phyloP scores from a whole-genome alignment of 2,797 vertebrate species.

The Leptodactylus fallax region DNA sequence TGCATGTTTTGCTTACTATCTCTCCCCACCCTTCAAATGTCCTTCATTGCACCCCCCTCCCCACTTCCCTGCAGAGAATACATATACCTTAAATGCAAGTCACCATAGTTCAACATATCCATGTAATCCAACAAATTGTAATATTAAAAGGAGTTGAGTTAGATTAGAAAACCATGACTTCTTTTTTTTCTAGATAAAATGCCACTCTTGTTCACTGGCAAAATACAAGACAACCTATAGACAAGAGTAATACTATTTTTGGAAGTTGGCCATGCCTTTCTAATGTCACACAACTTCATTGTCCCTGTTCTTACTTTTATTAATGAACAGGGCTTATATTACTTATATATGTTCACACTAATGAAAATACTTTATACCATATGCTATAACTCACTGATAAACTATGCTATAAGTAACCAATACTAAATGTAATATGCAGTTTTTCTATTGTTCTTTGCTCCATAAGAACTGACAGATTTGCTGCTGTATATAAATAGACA shows the following conservation, averaged over 20 bases:
- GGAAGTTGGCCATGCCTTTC: neutral
- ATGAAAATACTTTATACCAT: no score
- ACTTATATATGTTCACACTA: no score
- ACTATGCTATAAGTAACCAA: neutral
- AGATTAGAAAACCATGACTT: neutral
- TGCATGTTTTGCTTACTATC: no score
- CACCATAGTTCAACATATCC: no score
- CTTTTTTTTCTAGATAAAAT: neutral
- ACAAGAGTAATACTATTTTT: neutral
- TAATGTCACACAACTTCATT: neutral
- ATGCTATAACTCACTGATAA: neutral
- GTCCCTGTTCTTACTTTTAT: neutral
- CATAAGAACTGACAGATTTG: neutral
- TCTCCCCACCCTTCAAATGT: no score
- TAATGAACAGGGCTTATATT: neutral
- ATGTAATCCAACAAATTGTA: no score
- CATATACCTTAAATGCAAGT: no score
- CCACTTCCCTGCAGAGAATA: no score
- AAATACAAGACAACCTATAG: neutral
- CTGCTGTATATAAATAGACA: neutral
- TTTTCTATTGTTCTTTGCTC: neutral
- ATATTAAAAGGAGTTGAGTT: neutral
- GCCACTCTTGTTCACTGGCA: neutral
- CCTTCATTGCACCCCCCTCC: no score
- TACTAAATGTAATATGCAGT: neutral